Conservation (phyloP, 1,140 invertebrate genomes). For the Heliothis virescens region DNA sequence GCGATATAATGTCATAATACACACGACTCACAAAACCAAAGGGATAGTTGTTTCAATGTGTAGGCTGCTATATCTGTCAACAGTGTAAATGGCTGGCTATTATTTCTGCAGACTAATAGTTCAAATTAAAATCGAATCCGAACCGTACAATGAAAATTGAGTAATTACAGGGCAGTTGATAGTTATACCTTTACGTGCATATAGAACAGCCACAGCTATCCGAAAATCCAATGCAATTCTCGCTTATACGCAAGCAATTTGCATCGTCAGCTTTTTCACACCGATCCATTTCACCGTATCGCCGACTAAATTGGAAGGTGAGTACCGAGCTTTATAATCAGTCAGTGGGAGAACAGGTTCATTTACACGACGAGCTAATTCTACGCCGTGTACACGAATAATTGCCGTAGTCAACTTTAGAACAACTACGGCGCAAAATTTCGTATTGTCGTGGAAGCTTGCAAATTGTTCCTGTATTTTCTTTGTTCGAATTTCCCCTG, state of each 20-base stretch:
- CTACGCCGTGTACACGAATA: slow-evolving; percentile 27
- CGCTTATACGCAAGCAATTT: slow-evolving; percentile 18
- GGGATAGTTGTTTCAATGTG: too few relatives aligned
- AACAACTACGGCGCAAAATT: slow-evolving; percentile 41
- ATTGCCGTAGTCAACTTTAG: slow-evolving; percentile 38
- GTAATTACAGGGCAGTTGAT: too few relatives aligned
- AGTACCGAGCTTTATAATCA: slow-evolving; percentile 15
- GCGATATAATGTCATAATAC: too few relatives aligned
- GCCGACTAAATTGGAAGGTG: slow-evolving; percentile 30
- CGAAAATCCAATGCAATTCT: slow-evolving; percentile 11
- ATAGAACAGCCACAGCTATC: neutral
- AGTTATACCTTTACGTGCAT: neutral
- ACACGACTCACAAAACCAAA: too few relatives aligned
- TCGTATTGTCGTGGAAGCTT: slow-evolving; percentile 34
- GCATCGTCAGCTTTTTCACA: slow-evolving; percentile 23
- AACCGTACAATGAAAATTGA: neutral
- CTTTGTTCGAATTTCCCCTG: slow-evolving; percentile 83
- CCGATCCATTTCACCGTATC: slow-evolving; percentile 37
- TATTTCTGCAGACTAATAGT: neutral
- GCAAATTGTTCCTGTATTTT: slow-evolving; percentile 47
- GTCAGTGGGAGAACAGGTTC: slow-evolving; percentile 32
- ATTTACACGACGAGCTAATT: slow-evolving; percentile 44
- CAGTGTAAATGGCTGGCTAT: neutral
- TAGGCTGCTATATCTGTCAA: neutral
- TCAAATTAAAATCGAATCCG: neutral